Evolutionary conservation across 1,140 invertebrate species (phyloP).

Genomic region (Apis dorsata): DNA sequence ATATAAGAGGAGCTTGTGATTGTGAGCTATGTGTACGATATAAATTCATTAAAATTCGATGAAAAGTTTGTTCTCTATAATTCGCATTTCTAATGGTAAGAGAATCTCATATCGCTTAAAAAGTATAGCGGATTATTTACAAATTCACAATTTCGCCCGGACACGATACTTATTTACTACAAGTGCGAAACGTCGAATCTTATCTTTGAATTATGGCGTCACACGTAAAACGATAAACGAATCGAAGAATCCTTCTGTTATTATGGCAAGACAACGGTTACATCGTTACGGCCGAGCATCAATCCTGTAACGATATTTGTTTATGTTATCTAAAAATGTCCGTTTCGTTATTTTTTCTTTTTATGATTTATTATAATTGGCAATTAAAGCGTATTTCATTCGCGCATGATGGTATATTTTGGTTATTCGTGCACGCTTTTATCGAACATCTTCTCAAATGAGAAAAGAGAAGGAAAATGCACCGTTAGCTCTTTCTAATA

Average conservation of each 20-base stretch:
- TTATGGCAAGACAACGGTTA: constrained; percentile 42
- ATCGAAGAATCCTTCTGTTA: constrained; percentile 1
- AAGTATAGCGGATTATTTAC: constrained; percentile 30
- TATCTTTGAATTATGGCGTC: background rate
- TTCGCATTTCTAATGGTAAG: background rate
- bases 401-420: background rate
- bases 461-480: background rate
- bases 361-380: background rate
- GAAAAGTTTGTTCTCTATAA: background rate
- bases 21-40: background rate
- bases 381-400: constrained; percentile 29
- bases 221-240: background rate
- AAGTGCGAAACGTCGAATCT: background rate
- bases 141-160: constrained; percentile 33
- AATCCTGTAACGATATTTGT: background rate
- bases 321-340: constrained; percentile 8
- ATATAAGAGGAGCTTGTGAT: too few relatives aligned
- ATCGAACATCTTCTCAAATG: background rate
- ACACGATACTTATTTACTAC: background rate
- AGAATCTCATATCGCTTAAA: background rate
- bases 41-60: background rate
- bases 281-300: background rate
- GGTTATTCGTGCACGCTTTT: background rate
- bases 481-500: background rate
- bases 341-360: background rate